Conservation (phyloP, 2,797 vertebrate species). For the Aphelocoma californica region DNA sequence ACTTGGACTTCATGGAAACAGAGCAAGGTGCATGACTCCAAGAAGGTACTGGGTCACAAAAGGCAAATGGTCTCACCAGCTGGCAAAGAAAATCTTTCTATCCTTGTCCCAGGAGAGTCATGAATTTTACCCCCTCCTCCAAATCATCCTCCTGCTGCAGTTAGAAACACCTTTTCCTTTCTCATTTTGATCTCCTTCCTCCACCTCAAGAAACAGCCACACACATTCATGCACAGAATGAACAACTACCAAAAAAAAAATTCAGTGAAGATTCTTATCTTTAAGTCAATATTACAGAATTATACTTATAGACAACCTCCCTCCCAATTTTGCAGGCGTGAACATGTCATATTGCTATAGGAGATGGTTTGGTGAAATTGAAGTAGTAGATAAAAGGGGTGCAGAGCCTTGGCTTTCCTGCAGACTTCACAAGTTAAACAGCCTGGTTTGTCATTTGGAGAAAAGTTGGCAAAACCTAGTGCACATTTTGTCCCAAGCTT, state of each 20-base stretch:
- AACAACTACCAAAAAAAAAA: not conserved
- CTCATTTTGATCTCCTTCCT: not conserved
- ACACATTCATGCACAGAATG: not conserved
- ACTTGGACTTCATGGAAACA: not conserved
- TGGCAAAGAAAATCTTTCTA: not conserved
- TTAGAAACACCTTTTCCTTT: not conserved
- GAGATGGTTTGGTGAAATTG: not conserved
- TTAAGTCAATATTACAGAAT: not conserved
- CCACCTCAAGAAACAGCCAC: not conserved
- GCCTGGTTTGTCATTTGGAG: not conserved
- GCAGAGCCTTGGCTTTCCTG: not conserved
- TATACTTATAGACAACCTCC: not conserved
- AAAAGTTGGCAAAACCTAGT: not conserved
- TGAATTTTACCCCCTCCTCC: rapidly evolving
- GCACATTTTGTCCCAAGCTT: not conserved
- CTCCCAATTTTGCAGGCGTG: not conserved
- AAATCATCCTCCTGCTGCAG: not conserved
- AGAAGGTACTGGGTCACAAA: not conserved
- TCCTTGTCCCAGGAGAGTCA: not conserved
- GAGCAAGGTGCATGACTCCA: not conserved
- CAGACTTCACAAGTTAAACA: not conserved
- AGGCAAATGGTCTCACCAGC: not conserved
- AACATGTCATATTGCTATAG: not conserved
- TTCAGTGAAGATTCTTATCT: not conserved
- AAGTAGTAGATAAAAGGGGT: not conserved